These are phyloP conservation scores for Hexactinellida sp. DNA, from an alignment of 37 sponge, comb jelly and placozoan species.

Conservation along the genomic window DNA sequence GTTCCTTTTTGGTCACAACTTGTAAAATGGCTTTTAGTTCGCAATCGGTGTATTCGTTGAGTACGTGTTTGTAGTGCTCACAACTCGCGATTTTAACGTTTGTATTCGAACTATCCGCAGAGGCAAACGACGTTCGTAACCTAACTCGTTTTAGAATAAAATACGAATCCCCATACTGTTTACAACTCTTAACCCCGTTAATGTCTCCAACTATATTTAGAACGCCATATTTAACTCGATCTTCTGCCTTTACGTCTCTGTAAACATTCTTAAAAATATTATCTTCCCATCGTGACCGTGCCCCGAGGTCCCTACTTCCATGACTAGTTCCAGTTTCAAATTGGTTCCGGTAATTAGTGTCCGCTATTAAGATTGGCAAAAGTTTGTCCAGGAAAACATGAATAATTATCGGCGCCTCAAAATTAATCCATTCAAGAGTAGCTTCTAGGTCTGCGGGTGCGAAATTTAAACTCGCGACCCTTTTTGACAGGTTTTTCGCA, in stretches of 20 bases:
- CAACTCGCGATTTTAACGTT: constrained; percentile 46
- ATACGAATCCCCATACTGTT: constrained; percentile 57
- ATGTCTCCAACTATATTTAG: constrained; percentile 60
- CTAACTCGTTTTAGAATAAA: constrained; percentile 47
- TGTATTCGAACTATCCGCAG: constrained; percentile 31
- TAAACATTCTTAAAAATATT: constrained; percentile 51
- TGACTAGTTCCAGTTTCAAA: constrained; percentile 45
- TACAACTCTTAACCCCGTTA: constrained; percentile 39
- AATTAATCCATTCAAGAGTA: constrained; percentile 41
- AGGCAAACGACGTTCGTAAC: constrained; percentile 49
- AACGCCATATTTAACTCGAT: constrained; percentile 60
- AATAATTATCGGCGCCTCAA: constrained; percentile 57
- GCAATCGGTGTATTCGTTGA: constrained; percentile 35
- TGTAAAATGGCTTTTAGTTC: constrained; percentile 48
- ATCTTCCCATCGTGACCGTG: constrained; percentile 43
- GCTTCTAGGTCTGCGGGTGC: constrained; percentile 25
- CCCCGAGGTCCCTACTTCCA: constrained; percentile 27
- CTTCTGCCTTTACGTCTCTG: constrained; percentile 20
- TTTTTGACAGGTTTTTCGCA: neutral
- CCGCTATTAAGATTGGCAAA: constrained; percentile 28
- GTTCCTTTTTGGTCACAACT: constrained; percentile 37
- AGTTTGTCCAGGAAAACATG: constrained; percentile 41
- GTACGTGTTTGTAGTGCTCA: constrained; percentile 60
- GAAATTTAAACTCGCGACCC: constrained; percentile 27
- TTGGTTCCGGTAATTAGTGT: constrained; percentile 59